Percentiles rank a stretch among this genome's conserved stretches.
These are phyloP conservation scores for Petrolisthes cinctipes DNA, from an alignment of 2,888 invertebrate genomes.

Conservation along the genomic window DNA sequence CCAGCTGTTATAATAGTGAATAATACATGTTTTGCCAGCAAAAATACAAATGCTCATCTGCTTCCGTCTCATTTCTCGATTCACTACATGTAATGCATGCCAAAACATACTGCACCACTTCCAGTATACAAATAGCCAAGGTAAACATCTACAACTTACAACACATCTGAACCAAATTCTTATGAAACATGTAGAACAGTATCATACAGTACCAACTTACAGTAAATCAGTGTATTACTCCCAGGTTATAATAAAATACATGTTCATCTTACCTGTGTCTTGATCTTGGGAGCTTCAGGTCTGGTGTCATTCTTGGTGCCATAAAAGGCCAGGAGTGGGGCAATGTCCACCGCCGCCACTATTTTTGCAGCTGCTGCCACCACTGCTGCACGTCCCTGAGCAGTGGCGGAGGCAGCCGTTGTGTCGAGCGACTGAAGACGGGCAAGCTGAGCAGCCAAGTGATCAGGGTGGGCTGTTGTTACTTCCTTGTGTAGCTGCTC, in stretches of 20 bases:
- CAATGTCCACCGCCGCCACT: constrained; percentile 80
- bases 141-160: not conserved
- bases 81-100: not conserved
- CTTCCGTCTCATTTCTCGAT: not conserved
- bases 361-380: constrained; percentile 78
- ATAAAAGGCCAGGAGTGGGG: constrained; percentile 82
- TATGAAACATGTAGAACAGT: not conserved
- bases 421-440: constrained; percentile 83
- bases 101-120: not conserved
- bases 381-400: constrained; percentile 71
- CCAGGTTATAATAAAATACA: too few species aligned
- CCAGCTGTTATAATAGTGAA: too few species aligned
- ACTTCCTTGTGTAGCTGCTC: constrained; percentile 56
- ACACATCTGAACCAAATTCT: not conserved
- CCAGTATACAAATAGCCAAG: not conserved
- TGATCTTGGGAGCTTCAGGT: constrained; percentile 85
- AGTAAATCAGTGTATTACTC: too few species aligned
- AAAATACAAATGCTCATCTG: too few species aligned
- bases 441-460: constrained; percentile 82
- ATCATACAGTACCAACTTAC: not conserved
- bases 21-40: too few species aligned
- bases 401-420: constrained; percentile 72
- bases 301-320: constrained; percentile 89
- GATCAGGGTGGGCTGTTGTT: constrained; percentile 78
- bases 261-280: constrained; percentile 70